phyloP scores from a whole-genome alignment of 2,113 vertebrate genomes.

The Muscicapa adusta region DNA sequence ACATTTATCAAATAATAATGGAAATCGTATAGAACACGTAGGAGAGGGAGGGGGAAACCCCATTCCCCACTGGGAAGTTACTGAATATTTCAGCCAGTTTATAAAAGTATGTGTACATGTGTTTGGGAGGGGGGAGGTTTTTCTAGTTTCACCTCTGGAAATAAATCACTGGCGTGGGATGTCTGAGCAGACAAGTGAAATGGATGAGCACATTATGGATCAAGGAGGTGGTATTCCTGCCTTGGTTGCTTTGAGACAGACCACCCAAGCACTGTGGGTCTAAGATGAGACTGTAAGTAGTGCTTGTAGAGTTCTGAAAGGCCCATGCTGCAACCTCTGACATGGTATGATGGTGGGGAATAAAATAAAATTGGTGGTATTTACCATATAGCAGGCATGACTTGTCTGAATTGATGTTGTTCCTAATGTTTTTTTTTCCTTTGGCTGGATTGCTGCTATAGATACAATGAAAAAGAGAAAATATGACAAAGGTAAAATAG shows the following conservation, averaged over 20 bases:
- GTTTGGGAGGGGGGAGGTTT: not conserved
- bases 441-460: not conserved
- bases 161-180: slow-evolving; percentile 46
- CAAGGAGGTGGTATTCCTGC: not conserved
- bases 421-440: not conserved
- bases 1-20: slow-evolving; percentile 69
- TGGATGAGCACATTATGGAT: slow-evolving; percentile 11
- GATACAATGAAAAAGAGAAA: not conserved
- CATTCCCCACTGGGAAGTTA: slow-evolving; percentile 26
- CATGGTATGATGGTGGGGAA: not conserved
- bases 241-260: slow-evolving; percentile 4
- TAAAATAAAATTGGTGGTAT: not conserved
- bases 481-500: not conserved
- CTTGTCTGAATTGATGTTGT: not conserved
- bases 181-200: slow-evolving; percentile 40
- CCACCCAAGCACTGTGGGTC: slow-evolving; percentile 32
- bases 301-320: not conserved
- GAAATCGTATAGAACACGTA: slow-evolving; percentile 39
- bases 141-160: not conserved
- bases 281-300: not conserved
- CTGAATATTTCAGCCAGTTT: slow-evolving; percentile 51
- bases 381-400: not conserved
- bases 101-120: not conserved
- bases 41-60: not conserved
- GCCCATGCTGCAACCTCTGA: not conserved